Base-by-base conservation (phyloP, 2,113 vertebrate genomes). In the Oryzias melastigma region DNA sequence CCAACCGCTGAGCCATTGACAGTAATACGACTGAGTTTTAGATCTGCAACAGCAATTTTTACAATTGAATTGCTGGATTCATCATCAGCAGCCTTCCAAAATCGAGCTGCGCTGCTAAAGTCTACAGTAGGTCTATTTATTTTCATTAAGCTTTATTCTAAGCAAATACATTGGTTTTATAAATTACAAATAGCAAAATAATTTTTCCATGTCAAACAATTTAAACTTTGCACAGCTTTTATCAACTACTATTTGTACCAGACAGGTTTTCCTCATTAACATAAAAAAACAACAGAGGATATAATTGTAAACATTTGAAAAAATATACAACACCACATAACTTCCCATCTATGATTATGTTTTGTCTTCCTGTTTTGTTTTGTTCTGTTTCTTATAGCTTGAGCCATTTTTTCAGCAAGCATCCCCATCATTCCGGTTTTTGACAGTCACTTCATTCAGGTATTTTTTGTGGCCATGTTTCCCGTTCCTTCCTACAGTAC, bases 381-480 rank as follows among this genome's bases (percentile, higher is more conserved):
- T 27, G 25, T 52, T 27, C 6, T 27, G 25, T 7, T 27, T 45
- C 29, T 14, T 55, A 17, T 62, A 80, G 81, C 66, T 80, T 52
- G 24, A 42, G 16, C 48, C 46, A 2, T 41, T 24, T 4, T 82
- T 41, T 35, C 18, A 0, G 1, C 4, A 1, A 0, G 4, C 3
- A 18, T 80, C 73, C 16, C 5, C 24, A 14, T 59, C 65, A 41
- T 77, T 83, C 44, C 29, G 0, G 1, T 40, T 12, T 14, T 47
- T 77, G 14, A 25, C 0, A 48, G 25, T 27, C 5, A 27, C 5
- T 27, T 27, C 25, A 27, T 27, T 27, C 25, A 27, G 25, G 25
- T 27, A 1, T 20, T 25, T 18, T 15, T 44, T 43, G 0, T 17
- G 16, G 24, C 35, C 16, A 14, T 45, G 29, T 52, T 27, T 27